phyloP scores from a whole-genome alignment of 2,797 vertebrate species.

The Periparus ater region DNA sequence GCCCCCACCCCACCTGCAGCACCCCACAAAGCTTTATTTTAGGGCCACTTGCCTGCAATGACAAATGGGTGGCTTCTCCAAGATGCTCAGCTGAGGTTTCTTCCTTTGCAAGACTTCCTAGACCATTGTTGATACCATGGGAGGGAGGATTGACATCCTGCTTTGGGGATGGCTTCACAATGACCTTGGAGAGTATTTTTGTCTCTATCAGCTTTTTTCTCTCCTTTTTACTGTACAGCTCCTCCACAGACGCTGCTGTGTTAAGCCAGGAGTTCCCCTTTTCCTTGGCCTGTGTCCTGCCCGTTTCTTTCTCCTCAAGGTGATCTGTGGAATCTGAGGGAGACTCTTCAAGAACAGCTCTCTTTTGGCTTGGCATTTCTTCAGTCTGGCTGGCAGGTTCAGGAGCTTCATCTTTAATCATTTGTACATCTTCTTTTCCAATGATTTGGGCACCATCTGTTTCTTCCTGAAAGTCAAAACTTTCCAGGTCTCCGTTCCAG shows the following conservation, averaged over 20 bases:
- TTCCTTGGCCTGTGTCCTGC: neutral
- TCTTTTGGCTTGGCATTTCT: neutral
- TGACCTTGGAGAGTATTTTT: constrained; percentile 63
- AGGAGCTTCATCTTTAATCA: neutral
- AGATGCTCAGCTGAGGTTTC: neutral
- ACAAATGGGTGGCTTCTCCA: neutral
- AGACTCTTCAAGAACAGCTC: neutral
- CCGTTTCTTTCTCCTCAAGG: neutral
- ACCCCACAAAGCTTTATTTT: neutral
- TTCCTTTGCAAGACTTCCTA: neutral
- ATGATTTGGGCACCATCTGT: neutral
- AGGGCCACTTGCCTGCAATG: constrained; percentile 47
- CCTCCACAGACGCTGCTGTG: neutral
- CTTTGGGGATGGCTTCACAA: neutral
- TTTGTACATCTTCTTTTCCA: neutral
- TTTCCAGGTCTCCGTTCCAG: neutral
- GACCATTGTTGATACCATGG: neutral
- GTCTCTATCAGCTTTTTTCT: constrained; percentile 67
- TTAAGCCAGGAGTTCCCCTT: neutral
- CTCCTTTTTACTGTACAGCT: constrained; percentile 17
- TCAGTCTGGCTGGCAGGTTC: neutral
- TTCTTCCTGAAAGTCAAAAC: neutral
- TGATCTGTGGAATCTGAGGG: neutral
- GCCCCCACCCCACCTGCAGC: neutral
- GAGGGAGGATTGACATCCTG: neutral